Percentiles rank a stretch among this genome's conserved stretches.
Evolutionary conservation across 2,797 vertebrate species (phyloP).

Genomic region (Chromis chromis): DNA sequence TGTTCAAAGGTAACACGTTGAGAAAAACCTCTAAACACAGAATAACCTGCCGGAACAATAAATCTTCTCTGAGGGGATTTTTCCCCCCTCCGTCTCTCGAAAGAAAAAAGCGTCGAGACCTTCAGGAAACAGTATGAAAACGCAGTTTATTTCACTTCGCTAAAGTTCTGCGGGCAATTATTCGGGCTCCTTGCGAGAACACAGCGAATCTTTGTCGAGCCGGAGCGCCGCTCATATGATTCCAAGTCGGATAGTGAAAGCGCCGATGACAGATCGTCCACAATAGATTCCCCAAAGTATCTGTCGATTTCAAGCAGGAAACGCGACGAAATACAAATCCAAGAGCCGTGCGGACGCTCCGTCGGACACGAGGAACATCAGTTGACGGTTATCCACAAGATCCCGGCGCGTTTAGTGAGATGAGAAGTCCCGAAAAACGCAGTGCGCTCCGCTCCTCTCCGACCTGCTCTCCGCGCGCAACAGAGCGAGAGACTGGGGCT

Average conservation of each 20-base stretch:
- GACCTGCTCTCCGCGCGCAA: constrained; percentile 83
- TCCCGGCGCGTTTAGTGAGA: constrained; percentile 63
- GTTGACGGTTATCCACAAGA: constrained; percentile 76
- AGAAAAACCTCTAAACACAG: constrained; percentile 39
- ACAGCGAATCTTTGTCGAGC: constrained; percentile 73
- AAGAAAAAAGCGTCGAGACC: constrained; percentile 65
- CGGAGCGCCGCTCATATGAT: constrained; percentile 69
- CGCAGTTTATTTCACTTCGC: constrained; percentile 65
- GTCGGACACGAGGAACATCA: constrained; percentile 19
- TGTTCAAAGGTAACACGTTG: constrained; percentile 50
- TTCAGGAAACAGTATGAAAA: constrained; percentile 45
- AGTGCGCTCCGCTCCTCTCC: constrained; percentile 78
- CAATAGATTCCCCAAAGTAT: constrained; percentile 82
- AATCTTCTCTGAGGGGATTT: constrained; percentile 69
- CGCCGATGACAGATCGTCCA: constrained; percentile 84
- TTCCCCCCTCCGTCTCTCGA: constrained; percentile 57
- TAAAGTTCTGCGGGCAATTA: constrained; percentile 64
- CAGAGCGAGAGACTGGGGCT: constrained; percentile 76
- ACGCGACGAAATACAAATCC: constrained; percentile 77
- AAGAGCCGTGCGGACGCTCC: constrained; percentile 42
- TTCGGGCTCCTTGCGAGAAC: constrained; percentile 49
- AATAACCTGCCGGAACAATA: constrained; percentile 78
- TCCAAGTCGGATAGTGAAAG: constrained; percentile 74
- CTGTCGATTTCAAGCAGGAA: constrained; percentile 66
- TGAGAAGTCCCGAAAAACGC: constrained; percentile 78